Evolutionary conservation across 2,888 invertebrate genomes (phyloP), one percentile per base, ranked within the genome.

Genomic region (Nysson spinosus): DNA sequence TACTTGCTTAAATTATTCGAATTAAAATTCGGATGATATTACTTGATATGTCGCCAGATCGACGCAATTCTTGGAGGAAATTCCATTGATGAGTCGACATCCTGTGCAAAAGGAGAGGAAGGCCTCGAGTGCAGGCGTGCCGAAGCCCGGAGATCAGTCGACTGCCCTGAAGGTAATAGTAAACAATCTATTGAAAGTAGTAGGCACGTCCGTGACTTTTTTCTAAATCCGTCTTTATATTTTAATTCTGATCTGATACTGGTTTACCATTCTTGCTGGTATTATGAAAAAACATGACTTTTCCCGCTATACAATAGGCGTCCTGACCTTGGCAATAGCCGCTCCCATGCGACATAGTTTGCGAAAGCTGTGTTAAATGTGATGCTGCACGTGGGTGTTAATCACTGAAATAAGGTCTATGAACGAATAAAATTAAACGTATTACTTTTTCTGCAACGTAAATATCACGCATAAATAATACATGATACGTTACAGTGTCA

Each of bases 71-170:
- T 87, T 12, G 85, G 86, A 14, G 84, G 85, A 40, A 83, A 84
- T 68, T 78, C 78, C 3, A 79, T 83, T 37, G 80, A 81, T 49
- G 81, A 82, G 12, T 79, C 77, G 39, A 80, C 83, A 20, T 74
- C 78, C 46, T 88, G 88, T 60, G 86, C 87, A 2, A 81, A 82
- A 47, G 87, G 87, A 20, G 85, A 87, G 6, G 85, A 86, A 39
- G 88, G 87, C 20, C 78, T 88, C 40, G 85, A 85, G 54, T 88
- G 88, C 69, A 76, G 86, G 62, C 80, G 87, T 69, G 83, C 85
- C 11, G 87, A 87, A 74, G 87, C 88, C 19, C 83, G 87, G 6
- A 79, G 85, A 63, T 86, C 86, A 26, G 85, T 83, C 28, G 87
- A 87, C 61, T 88, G 87, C 79, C 87, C 87, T 1, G 80, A 82